Evolutionary conservation across 2,797 vertebrate species (phyloP), one percentile per base, ranked within the genome.

Genomic region (Enteromius viviparus): DNA sequence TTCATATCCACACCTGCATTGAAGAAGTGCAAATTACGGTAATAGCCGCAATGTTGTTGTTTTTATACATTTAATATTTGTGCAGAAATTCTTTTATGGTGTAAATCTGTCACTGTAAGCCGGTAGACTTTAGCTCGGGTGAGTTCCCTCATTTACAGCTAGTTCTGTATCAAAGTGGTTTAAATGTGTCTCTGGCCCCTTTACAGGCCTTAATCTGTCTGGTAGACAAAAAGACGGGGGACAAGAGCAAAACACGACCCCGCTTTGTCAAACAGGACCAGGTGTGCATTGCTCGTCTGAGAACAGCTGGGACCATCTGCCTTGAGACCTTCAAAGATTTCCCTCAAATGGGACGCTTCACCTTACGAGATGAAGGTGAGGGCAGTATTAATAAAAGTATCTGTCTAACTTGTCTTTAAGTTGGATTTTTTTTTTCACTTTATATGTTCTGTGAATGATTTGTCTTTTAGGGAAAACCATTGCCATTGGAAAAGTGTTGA

Each of bases 301-400:
- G 95, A 92, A 97, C 98, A 62, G 97, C 97, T 82, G 98, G 97
- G 83, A 98, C 97, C 88, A 99, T 98, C 94, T 99, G 98, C 94
- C 97, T 99, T 90, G 97, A 99, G 93, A 99, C 98, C 65, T 99
- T 99, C 94, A 98, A 99, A 96, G 97, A 99, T 74, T 99, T 99
- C 94, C 97, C 98, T 92, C 98, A 99, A 90, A 99, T 99, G 97
- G 98, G 98, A 85, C 97, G 97, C 42, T 99, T 99, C 90, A 99
- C 97, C 91, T 94, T 99, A 91, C 94, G 98, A 88, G 98, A 99
- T 69, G 98, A 99, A 97, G 98, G 97, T 98, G 91, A 49, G 89
- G 29, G 5, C 3, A 0, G 23, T 47, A 23, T 8, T 2, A 4
- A 4, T 23, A 2, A 29, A 40, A 14, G 19, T n/a, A 12, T 1